phyloP scores from a whole-genome alignment of 2,888 invertebrate species.

The Microctonus brassicae region DNA sequence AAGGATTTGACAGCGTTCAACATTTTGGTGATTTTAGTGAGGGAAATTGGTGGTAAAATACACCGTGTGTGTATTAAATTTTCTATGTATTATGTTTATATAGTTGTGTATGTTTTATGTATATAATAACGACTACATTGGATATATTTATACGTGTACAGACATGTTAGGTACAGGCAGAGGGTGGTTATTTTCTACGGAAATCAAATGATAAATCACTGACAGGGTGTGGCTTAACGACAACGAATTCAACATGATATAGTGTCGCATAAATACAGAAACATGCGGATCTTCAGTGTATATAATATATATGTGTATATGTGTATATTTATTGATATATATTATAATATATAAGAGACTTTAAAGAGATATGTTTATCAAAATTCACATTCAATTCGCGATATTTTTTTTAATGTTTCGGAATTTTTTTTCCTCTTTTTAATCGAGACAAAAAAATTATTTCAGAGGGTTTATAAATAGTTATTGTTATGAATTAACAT shows the following conservation, averaged over 20 bases:
- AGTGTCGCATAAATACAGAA: conserved; percentile 55
- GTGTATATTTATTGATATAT: conserved; percentile 16
- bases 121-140: not conserved
- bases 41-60: conserved; percentile 22
- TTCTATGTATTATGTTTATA: too few species aligned
- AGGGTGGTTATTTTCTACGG: conserved; percentile 36
- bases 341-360: too few species aligned
- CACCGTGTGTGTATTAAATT: not conserved
- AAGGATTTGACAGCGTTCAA: conserved; percentile 23
- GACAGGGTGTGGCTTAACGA: conserved; percentile 36
- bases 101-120: not conserved
- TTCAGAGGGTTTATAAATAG: too few species aligned
- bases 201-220: conserved; percentile 59
- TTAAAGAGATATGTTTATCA: too few species aligned
- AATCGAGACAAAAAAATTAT: too few species aligned
- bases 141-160: not conserved
- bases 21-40: conserved; percentile 22
- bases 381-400: too few species aligned
- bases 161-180: too few species aligned
- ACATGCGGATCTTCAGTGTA: conserved; percentile 29
- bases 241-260: conserved; percentile 50
- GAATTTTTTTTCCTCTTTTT: too few species aligned
- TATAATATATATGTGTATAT: conserved; percentile 4
- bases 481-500: not conserved
- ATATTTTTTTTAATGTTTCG: too few species aligned